Evolutionary conservation across 2,797 vertebrate species (phyloP).

Genomic region (Steatocranus sp.): DNA sequence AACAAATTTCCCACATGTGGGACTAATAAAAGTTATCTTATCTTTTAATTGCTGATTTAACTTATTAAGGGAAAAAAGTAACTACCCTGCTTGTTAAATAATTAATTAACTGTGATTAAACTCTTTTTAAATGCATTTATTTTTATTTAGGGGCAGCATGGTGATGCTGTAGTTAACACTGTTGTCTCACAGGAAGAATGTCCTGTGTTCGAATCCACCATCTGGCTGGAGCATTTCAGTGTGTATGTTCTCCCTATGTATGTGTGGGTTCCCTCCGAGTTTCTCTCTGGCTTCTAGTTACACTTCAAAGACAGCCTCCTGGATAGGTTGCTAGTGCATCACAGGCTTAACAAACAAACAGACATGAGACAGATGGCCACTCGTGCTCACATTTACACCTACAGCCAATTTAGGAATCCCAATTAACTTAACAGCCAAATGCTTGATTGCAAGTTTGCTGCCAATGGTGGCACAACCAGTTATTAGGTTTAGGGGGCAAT

Average conservation of each 20-base stretch:
- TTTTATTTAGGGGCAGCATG: not conserved
- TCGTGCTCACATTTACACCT: not conserved
- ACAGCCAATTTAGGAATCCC: not conserved
- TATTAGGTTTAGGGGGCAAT: not conserved
- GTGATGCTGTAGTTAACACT: not conserved
- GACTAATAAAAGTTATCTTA: not conserved
- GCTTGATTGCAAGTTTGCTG: not conserved
- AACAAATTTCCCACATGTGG: not conserved
- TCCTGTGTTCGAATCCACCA: not conserved
- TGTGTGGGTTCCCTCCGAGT: not conserved
- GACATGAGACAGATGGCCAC: not conserved
- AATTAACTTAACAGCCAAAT: not conserved
- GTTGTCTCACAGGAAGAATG: not conserved
- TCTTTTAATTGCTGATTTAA: not conserved
- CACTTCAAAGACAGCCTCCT: not conserved
- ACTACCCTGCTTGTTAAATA: not conserved
- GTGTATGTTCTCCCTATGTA: not conserved
- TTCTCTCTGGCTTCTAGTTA: not conserved
- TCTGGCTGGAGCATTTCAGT: not conserved
- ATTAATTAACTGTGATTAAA: not conserved
- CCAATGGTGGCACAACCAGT: not conserved
- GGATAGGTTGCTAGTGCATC: not conserved
- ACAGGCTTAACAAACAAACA: not conserved
- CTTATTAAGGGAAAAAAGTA: not conserved
- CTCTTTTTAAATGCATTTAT: not conserved